These are phyloP conservation scores for Alcedo quadribrachys DNA, from an alignment of 2,797 vertebrate species.

Conservation along the genomic window DNA sequence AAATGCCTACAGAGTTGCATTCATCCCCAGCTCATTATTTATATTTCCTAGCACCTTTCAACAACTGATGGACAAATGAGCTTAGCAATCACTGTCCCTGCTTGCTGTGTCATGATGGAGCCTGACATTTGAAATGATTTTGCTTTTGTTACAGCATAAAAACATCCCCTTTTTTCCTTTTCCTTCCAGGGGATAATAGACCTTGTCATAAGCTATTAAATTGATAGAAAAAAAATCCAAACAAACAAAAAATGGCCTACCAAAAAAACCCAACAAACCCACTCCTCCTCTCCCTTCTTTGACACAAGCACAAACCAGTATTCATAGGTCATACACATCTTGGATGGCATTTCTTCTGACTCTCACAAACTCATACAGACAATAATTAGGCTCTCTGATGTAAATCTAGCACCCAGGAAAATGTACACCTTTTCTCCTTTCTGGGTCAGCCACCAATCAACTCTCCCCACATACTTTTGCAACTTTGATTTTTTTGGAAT, in stretches of 20 bases:
- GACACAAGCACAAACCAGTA: background rate
- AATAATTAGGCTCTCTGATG: background rate
- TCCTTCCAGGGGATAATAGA: conserved; percentile 57
- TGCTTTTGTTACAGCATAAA: conserved; percentile 36
- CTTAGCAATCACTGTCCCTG: background rate
- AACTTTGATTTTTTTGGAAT: background rate
- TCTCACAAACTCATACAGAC: background rate
- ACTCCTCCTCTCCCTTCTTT: background rate
- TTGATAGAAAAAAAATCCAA: background rate
- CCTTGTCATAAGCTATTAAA: conserved; percentile 59
- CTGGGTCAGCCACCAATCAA: background rate
- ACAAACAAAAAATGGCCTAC: no score
- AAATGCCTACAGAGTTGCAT: background rate
- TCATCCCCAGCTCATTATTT: background rate
- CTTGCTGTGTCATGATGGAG: background rate
- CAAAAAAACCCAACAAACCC: background rate
- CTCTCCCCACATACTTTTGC: background rate
- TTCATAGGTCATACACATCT: background rate
- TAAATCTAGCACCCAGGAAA: background rate
- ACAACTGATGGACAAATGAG: conserved; percentile 1
- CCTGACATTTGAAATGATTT: conserved; percentile 38
- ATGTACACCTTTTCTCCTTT: background rate
- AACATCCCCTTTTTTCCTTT: background rate
- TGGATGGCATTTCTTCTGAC: background rate
- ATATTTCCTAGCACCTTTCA: conserved; percentile 6